Evolutionary conservation across 1,140 invertebrate genomes (phyloP).

Genomic region (Calliphora vicina): DNA sequence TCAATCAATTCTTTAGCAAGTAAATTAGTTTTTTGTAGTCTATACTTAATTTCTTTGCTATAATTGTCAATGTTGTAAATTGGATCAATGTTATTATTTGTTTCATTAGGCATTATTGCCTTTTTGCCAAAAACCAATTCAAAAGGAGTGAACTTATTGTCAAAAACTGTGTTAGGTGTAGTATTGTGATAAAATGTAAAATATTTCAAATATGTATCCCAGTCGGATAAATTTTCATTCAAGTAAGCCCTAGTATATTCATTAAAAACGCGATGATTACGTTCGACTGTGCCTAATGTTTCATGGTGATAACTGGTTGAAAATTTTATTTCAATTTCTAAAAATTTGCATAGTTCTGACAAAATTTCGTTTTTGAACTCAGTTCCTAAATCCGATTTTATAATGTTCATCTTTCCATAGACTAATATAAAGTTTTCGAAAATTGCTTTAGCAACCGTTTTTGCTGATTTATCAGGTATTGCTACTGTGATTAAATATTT

Average conservation of each 20-base stretch:
- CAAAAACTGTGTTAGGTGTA: not conserved
- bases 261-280: conserved; percentile 36
- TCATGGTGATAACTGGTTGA: conserved; percentile 36
- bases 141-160: not conserved
- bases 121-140: conserved; percentile 1
- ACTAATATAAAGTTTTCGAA: not conserved
- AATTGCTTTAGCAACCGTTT: not conserved
- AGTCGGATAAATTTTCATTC: not conserved
- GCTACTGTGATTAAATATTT: not conserved
- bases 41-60: not conserved
- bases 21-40: not conserved
- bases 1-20: not conserved
- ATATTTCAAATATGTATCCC: not conserved
- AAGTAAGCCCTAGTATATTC: conserved; percentile 32
- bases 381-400: not conserved
- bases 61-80: not conserved
- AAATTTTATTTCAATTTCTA: conserved; percentile 12
- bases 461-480: not conserved
- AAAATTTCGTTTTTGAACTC: not conserved
- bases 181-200: conserved; percentile 19
- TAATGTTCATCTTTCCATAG: not conserved
- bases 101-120: not conserved
- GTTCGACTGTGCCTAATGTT: conserved; percentile 32
- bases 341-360: conserved; percentile 21
- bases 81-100: not conserved